Conservation (phyloP, 2,797 vertebrate species). For the Spinus olivaceus region DNA sequence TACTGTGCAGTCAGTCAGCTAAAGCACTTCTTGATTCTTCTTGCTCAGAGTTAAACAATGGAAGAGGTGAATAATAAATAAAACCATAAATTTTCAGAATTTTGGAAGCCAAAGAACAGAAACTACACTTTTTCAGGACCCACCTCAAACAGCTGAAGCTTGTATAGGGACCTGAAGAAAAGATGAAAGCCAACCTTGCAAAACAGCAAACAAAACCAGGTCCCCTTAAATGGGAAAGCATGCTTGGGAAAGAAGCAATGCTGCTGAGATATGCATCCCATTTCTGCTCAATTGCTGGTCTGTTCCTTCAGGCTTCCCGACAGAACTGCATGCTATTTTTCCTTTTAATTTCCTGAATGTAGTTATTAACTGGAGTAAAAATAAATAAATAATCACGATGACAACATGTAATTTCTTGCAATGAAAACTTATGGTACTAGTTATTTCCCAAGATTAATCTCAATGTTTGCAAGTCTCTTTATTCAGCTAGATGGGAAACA, state of each 20-base stretch:
- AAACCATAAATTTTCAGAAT: neutral
- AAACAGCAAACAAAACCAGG: neutral
- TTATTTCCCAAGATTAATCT: slow-evolving; percentile 22
- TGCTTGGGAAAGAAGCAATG: neutral
- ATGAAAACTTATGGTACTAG: neutral
- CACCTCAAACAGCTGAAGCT: neutral
- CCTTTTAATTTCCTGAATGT: slow-evolving; percentile 32
- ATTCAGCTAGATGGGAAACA: neutral
- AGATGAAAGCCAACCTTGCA: neutral
- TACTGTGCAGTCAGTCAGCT: neutral
- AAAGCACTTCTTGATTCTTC: neutral
- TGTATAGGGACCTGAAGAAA: neutral
- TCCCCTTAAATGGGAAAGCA: neutral
- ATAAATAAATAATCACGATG: slow-evolving; percentile 30
- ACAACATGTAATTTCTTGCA: slow-evolving; percentile 31
- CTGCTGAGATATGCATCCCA: neutral
- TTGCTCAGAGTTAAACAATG: neutral
- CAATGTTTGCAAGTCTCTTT: slow-evolving; percentile 2
- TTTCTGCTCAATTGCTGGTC: neutral
- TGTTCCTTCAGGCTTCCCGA: neutral
- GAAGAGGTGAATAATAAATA: slow-evolving; percentile 15
- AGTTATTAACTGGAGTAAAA: slow-evolving; percentile 7
- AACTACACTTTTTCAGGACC: neutral
- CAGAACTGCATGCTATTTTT: neutral
- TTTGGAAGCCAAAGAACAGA: neutral